Percentiles rank a stretch among this genome's conserved stretches.
These are phyloP conservation scores for Anorthoa munda DNA, from an alignment of 2,888 invertebrate genomes.

Conservation along the genomic window DNA sequence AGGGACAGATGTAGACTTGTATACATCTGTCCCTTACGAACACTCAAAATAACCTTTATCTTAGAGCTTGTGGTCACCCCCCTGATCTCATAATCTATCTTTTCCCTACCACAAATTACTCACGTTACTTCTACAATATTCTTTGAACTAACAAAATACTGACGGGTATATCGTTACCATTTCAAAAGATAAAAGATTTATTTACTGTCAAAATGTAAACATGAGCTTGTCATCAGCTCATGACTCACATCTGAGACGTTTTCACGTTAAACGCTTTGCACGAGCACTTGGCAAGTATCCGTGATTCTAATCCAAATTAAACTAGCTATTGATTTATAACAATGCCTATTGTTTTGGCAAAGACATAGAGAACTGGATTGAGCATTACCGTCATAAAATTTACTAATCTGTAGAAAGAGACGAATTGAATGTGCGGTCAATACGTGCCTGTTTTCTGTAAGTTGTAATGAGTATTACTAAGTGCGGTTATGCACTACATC, in stretches of 20 bases:
- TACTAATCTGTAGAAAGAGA: neutral
- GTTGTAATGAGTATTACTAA: neutral
- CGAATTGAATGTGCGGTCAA: neutral
- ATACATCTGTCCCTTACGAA: too few relatives aligned
- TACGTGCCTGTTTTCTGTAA: neutral
- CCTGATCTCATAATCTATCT: neutral
- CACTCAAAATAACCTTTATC: too few relatives aligned
- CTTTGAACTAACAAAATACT: constrained; percentile 32
- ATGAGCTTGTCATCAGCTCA: constrained; percentile 27
- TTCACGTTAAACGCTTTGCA: constrained; percentile 36
- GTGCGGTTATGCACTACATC: too few relatives aligned
- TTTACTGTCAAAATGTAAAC: constrained; percentile 33
- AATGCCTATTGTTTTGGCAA: constrained; percentile 47
- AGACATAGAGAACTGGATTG: neutral
- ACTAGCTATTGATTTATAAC: constrained; percentile 51
- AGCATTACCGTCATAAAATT: neutral
- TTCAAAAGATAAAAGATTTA: constrained; percentile 37
- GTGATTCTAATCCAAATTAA: constrained; percentile 58
- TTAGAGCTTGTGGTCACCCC: too few relatives aligned
- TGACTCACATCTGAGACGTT: constrained; percentile 40
- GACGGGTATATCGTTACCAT: constrained; percentile 29
- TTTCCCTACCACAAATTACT: constrained; percentile 18
- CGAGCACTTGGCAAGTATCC: constrained; percentile 55
- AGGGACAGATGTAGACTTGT: too few relatives aligned
- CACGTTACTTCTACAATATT: constrained; percentile 12